Conservation (phyloP, 2,888 invertebrate species). For the Polydesmus complanatus region DNA sequence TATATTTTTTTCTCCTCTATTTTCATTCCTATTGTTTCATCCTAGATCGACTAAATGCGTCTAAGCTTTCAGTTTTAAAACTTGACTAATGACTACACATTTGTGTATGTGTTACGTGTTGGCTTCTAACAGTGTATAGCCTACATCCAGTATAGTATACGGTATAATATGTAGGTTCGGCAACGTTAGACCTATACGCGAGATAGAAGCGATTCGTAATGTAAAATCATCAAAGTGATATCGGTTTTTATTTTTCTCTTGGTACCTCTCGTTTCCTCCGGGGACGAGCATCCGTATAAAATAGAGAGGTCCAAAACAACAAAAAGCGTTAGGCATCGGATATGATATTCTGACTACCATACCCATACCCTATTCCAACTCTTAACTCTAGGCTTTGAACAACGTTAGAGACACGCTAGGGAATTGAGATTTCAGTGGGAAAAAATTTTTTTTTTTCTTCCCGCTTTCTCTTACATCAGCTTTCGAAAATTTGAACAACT, state of each 20-base stretch:
- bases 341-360: too few species aligned
- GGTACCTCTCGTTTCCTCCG: neutral
- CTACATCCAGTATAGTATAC: neutral
- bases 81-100: neutral
- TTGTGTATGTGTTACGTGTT: neutral
- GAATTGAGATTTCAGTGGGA: neutral
- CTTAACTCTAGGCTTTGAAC: neutral
- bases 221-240: too few species aligned
- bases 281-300: neutral
- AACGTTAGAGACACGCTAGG: neutral
- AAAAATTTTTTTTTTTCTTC: neutral
- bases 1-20: neutral
- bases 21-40: neutral
- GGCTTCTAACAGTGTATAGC: neutral
- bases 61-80: neutral
- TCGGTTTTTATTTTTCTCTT: neutral
- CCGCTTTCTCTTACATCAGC: neutral
- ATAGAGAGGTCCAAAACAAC: neutral
- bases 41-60: too few species aligned
- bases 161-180: neutral
- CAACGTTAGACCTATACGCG: too few species aligned
- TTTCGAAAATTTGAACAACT: neutral
- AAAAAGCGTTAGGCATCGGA: too few species aligned
- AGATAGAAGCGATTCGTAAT: too few species aligned
- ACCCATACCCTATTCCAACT: too few species aligned